Base-by-base conservation (phyloP, 2,797 vertebrate species). In the Hoplostethus atlanticus region DNA sequence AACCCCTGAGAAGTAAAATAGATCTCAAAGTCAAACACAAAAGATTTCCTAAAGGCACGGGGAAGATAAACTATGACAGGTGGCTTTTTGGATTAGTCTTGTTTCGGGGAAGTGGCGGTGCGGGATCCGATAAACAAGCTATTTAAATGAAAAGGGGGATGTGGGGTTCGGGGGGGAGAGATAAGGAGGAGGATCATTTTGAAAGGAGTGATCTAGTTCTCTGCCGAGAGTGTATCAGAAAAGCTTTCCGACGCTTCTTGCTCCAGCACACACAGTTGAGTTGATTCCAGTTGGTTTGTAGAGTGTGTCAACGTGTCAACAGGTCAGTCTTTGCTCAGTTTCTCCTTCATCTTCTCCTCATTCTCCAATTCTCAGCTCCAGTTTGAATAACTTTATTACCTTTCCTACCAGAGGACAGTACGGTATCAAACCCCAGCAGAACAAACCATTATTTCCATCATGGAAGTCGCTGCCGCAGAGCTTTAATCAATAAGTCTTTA, bases 1-100 rank as follows among this genome's bases (percentile, higher is more conserved):
- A 21, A 21, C 66, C 79, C 71, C 85, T 7, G 87, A 83, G 58
- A 85, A 84, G 86, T 87, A 89, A 90, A 89, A 92, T 71, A 87
- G 89, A 92, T 92, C 91, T 91, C 85, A 89, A 87, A 92, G 84
- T 87, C 83, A 81, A 85, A 87, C 87, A 87, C 81, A 87, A 84
- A 87, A 82, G 87, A 90, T 91, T 89, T 90, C 76, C 84, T 83
- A 63, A 86, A 90, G 80, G 73, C 86, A 60, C 51, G n/a, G 55
- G 66, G 59, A 77, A 90, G 86, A 92, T 92, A 87, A 88, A 91
- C 81, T 75, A 59, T 81, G 88, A 84, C 91, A 76, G 86, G 81
- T 89, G 87, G 90, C 90, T 91, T 87, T 89, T 90, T 89, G 86
- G 86, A 92, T 93, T 92, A 91, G 80, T 86, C 88, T 90, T 85